Percentiles rank a stretch among this genome's conserved stretches.
phyloP scores from a whole-genome alignment of 2,888 invertebrate genomes.

The Glaucopsyche alexis region DNA sequence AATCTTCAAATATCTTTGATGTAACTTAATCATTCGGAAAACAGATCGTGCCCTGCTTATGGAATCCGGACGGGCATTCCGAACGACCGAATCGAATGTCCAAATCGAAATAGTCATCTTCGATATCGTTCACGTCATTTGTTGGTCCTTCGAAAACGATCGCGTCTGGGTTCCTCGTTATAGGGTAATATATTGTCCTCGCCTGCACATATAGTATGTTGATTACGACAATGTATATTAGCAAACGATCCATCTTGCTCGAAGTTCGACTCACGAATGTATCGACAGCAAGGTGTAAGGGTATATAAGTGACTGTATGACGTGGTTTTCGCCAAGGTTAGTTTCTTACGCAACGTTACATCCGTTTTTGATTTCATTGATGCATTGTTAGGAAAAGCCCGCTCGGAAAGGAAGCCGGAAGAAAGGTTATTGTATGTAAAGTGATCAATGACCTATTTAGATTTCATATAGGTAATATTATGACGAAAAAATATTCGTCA shows the following conservation, averaged over 20 bases:
- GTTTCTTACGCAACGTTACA: not conserved
- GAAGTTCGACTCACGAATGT: not conserved
- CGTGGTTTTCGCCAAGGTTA: not conserved
- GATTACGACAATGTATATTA: not conserved
- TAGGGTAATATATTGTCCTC: not conserved
- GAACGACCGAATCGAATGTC: not conserved
- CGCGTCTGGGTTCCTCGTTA: not conserved
- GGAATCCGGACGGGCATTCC: constrained; percentile 3
- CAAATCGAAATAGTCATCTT: not conserved
- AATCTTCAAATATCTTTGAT: not conserved
- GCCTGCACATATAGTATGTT: not conserved
- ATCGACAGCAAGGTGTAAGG: not conserved
- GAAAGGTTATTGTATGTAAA: not conserved
- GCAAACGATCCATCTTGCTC: not conserved
- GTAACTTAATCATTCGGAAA: not conserved
- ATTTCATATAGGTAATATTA: not conserved
- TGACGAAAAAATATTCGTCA: not conserved
- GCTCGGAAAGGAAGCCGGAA: constrained; percentile 12
- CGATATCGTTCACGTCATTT: not conserved
- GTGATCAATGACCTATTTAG: not conserved
- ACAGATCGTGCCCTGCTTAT: not conserved
- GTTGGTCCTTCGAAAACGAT: constrained; percentile 12
- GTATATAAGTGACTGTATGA: not conserved
- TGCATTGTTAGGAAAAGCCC: not conserved
- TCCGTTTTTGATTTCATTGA: not conserved